Evolutionary conservation across 53 echinoderm and acorn worm species (phyloP).

Genomic region (Luidia sarsii): DNA sequence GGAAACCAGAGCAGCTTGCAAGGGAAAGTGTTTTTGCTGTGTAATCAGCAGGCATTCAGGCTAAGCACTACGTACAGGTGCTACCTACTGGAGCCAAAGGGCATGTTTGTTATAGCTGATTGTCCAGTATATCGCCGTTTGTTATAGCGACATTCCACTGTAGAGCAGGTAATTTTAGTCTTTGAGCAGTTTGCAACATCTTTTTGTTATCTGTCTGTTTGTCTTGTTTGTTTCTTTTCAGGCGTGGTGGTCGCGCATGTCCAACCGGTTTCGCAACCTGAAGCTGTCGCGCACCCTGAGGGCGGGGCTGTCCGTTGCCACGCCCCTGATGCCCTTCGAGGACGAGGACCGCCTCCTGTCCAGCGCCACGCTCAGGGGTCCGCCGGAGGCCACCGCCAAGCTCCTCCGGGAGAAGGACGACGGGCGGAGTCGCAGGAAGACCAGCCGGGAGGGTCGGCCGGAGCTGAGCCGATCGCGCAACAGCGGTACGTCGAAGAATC

Average conservation of each 20-base stretch:
- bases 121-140: too few relatives aligned
- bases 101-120: too few relatives aligned
- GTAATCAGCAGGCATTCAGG: too few relatives aligned
- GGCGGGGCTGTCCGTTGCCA: slow-evolving; percentile 63
- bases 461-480: slow-evolving; percentile 57
- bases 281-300: slow-evolving; percentile 85
- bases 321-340: slow-evolving; percentile 81
- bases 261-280: slow-evolving; percentile 94
- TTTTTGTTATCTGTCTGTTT: too few relatives aligned
- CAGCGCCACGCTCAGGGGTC: slow-evolving; percentile 62
- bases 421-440: slow-evolving; percentile 55
- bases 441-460: slow-evolving; percentile 11
- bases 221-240: too few relatives aligned
- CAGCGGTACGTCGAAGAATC: slow-evolving; percentile 37
- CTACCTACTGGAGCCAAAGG: too few relatives aligned
- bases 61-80: too few relatives aligned
- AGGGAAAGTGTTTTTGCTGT: too few relatives aligned
- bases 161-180: too few relatives aligned
- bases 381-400: slow-evolving; percentile 21
- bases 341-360: slow-evolving; percentile 61
- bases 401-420: slow-evolving; percentile 31
- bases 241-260: slow-evolving; percentile 99
- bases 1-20: too few relatives aligned
- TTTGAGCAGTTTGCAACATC: neutral
- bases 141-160: too few relatives aligned